Percentiles rank a stretch among this genome's conserved stretches.
These are phyloP conservation scores for Morphnarchus princeps DNA, from an alignment of 2,113 vertebrate species.

Conservation along the genomic window DNA sequence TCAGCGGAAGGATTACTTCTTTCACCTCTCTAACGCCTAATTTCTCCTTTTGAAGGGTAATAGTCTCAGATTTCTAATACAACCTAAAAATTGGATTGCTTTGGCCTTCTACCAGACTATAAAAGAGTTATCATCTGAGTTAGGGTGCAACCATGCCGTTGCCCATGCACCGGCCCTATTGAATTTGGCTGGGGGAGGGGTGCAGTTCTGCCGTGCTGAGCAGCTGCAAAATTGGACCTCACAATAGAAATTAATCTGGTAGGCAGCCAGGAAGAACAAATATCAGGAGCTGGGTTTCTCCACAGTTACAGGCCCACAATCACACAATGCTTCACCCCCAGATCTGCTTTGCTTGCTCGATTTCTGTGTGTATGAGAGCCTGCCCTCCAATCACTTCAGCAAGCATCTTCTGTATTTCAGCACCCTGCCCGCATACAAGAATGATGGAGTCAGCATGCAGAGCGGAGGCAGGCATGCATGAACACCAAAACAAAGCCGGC, in stretches of 20 bases:
- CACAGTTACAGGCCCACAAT: not conserved
- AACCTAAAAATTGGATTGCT: slow-evolving; percentile 22
- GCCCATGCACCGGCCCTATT: not conserved
- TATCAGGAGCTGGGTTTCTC: slow-evolving; percentile 20
- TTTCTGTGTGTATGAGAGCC: not conserved
- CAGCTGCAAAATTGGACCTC: slow-evolving; percentile 33
- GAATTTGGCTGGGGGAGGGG: slow-evolving; percentile 22
- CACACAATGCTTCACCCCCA: not conserved
- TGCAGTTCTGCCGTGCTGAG: slow-evolving; percentile 18
- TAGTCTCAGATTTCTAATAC: slow-evolving; percentile 19
- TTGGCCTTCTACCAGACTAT: slow-evolving; percentile 21
- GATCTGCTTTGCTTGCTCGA: not conserved
- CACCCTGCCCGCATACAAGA: not conserved
- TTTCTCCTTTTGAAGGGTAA: slow-evolving; percentile 33
- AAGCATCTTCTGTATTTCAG: not conserved
- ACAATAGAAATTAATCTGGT: slow-evolving; percentile 40
- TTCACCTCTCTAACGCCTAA: not conserved
- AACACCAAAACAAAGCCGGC: slow-evolving; percentile 31
- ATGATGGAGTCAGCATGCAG: not conserved
- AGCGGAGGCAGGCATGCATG: not conserved
- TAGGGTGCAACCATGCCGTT: not conserved
- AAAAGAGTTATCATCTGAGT: slow-evolving; percentile 33
- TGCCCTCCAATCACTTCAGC: not conserved
- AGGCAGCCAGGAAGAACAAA: slow-evolving; percentile 39
- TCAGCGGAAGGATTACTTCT: not conserved